A percentile compares a stretch with the other conserved stretches of the same genome.
Evolutionary conservation across 2,113 vertebrate genomes (phyloP).

Genomic region (Sigmodon hispidus): DNA sequence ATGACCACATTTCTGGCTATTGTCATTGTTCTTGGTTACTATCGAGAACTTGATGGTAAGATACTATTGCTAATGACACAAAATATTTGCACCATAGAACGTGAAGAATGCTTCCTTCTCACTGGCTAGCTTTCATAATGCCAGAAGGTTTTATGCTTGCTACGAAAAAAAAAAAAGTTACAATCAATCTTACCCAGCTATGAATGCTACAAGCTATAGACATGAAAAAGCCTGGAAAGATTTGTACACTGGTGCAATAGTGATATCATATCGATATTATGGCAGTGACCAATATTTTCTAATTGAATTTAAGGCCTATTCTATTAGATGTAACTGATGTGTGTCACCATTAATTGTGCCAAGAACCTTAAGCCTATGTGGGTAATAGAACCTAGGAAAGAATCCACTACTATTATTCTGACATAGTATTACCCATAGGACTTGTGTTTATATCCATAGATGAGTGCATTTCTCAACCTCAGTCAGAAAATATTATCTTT

Average conservation of each 20-base stretch:
- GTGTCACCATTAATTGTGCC: background rate
- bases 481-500: background rate
- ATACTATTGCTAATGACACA: background rate
- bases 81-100: background rate
- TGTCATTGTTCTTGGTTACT: background rate
- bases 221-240: too few species aligned
- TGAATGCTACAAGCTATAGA: background rate
- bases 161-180: background rate
- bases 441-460: background rate
- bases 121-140: background rate
- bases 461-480: background rate
- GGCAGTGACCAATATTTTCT: background rate
- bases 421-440: background rate
- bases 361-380: background rate
- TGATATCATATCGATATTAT: background rate
- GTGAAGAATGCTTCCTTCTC: background rate
- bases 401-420: background rate
- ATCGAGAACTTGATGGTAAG: background rate
- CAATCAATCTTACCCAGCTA: background rate
- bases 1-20: background rate
- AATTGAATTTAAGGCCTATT: background rate
- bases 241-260: background rate
- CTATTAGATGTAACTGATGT: background rate
- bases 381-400: background rate
- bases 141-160: background rate